Conservation (phyloP, 92 coral and sea anemone genomes). For the Heliopora coerulea region DNA sequence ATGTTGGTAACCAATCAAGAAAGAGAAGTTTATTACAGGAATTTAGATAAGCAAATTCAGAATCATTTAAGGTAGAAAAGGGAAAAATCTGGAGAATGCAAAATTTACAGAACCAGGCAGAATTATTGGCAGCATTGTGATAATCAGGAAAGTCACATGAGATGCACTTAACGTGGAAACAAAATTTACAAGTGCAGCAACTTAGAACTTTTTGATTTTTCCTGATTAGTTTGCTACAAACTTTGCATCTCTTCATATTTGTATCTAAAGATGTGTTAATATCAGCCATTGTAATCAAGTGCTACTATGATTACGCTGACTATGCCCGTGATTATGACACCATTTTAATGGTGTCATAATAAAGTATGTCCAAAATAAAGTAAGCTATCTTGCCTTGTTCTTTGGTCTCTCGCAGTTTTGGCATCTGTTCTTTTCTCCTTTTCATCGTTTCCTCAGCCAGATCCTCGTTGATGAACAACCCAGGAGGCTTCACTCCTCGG, state of each 20-base stretch:
- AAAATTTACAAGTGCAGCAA: not conserved
- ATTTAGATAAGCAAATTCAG: slow-evolving; percentile 23
- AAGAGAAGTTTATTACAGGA: not conserved
- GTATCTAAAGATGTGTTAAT: not conserved
- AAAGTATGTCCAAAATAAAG: slow-evolving; percentile 12
- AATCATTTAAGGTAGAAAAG: slow-evolving; percentile 33
- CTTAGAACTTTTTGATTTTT: not conserved
- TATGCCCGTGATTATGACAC: too few species aligned
- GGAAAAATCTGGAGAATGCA: slow-evolving; percentile 15
- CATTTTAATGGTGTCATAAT: not conserved
- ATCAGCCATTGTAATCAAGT: not conserved
- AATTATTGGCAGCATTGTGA: not conserved
- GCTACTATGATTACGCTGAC: too few species aligned
- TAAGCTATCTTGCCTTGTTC: slow-evolving; percentile 34
- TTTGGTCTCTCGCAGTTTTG: slow-evolving; percentile 2
- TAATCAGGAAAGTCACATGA: not conserved
- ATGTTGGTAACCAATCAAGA: slow-evolving; percentile 44
- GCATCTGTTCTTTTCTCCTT: slow-evolving; percentile 15
- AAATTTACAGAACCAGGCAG: slow-evolving; percentile 13
- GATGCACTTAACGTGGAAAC: not conserved
- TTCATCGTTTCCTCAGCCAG: slow-evolving; percentile 34
- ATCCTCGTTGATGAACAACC: slow-evolving; percentile 38
- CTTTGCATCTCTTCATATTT: not conserved
- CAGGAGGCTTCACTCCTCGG: slow-evolving; percentile 39
- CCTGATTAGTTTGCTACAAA: not conserved